A percentile compares a stretch with the other conserved stretches of the same genome.
These are phyloP conservation scores for Sinocyclocheilus grahami DNA, from an alignment of 2,113 vertebrate species.

Conservation along the genomic window DNA sequence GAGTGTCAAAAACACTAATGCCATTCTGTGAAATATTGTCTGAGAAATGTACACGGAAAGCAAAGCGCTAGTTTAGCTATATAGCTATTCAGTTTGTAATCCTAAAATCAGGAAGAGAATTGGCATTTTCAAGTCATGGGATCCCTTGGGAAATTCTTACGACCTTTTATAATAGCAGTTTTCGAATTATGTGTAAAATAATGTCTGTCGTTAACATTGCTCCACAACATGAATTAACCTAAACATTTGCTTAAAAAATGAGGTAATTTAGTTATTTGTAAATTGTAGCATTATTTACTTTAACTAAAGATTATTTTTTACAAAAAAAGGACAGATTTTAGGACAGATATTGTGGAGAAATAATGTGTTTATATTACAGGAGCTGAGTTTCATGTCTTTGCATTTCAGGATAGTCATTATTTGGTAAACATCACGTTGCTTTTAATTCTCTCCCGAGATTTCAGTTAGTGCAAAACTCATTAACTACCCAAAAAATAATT, in stretches of 20 bases:
- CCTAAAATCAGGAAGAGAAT: not conserved
- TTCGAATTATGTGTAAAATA: not conserved
- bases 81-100: not conserved
- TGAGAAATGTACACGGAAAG: not conserved
- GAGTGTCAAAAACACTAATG: not conserved
- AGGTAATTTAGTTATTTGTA: not conserved
- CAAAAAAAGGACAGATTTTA: not conserved
- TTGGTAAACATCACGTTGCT: conserved; percentile 1
- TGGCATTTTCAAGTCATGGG: not conserved
- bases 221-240: not conserved
- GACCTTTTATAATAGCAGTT: not conserved
- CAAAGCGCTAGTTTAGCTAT: not conserved
- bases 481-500: conserved; percentile 5
- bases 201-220: not conserved
- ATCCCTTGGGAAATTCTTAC: not conserved
- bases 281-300: not conserved
- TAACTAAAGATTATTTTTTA: not conserved
- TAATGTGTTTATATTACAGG: not conserved
- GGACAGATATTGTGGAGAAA: not conserved
- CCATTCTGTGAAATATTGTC: not conserved
- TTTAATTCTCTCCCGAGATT: conserved; percentile 3
- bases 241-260: not conserved
- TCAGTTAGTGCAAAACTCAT: not conserved
- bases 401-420: conserved; percentile 2
- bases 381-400: not conserved